These are phyloP conservation scores for Tupaia chinensis DNA, from an alignment of 2,113 vertebrate genomes.

Conservation along the genomic window DNA sequence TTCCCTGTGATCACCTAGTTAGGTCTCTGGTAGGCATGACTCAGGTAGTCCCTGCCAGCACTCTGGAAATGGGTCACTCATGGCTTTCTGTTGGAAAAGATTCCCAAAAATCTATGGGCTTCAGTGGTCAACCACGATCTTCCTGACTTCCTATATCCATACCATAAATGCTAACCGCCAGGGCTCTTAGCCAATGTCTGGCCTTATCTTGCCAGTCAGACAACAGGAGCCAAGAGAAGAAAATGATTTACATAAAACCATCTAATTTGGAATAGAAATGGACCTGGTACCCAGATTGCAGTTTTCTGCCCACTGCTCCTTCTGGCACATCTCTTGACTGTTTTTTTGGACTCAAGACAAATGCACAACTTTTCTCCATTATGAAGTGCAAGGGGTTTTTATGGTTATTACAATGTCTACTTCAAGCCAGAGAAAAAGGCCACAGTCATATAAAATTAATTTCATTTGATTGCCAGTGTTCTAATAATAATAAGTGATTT, in stretches of 20 bases:
- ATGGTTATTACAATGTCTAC: constrained; percentile 29
- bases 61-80: background rate
- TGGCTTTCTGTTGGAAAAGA: background rate
- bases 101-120: background rate
- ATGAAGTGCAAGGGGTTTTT: constrained; percentile 28
- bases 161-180: background rate
- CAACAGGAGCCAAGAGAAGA: background rate
- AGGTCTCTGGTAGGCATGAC: background rate
- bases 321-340: constrained; percentile 14
- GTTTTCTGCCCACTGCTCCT: background rate
- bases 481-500: constrained; percentile 52
- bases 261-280: constrained; percentile 12
- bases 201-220: constrained; percentile 31
- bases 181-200: background rate
- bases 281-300: background rate
- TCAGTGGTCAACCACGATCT: background rate
- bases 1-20: background rate
- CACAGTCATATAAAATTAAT: constrained; percentile 52
- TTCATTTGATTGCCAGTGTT: constrained; percentile 42
- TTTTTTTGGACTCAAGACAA: constrained; percentile 54
- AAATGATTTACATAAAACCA: constrained; percentile 40
- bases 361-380: background rate
- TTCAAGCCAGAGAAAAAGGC: constrained; percentile 49
- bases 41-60: background rate
- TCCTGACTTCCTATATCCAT: background rate